Conservation (phyloP, 2,888 invertebrate genomes). For the Rhyacophila evoluta region DNA sequence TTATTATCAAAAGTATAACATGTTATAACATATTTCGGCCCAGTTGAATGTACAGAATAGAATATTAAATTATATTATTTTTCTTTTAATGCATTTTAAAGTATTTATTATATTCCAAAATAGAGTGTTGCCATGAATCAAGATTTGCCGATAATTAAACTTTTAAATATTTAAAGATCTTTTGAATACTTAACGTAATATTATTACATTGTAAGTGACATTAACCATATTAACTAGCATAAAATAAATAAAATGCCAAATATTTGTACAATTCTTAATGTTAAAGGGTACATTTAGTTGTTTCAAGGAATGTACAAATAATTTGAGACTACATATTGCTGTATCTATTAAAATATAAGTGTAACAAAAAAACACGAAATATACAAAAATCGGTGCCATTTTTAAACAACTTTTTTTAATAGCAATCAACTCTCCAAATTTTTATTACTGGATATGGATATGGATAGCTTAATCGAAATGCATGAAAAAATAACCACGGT, state of each 20-base stretch:
- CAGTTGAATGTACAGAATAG: neutral
- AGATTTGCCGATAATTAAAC: neutral
- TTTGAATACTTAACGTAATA: neutral
- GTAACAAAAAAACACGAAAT: neutral
- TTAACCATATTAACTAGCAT: neutral
- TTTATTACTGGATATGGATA: too few species aligned
- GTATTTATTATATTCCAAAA: neutral
- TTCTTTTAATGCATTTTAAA: neutral
- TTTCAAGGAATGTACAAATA: slow-evolving; percentile 1
- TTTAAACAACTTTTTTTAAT: neutral
- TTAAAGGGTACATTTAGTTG: neutral
- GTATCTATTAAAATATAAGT: neutral
- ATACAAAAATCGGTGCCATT: neutral
- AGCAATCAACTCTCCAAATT: too few species aligned
- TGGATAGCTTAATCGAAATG: too few species aligned
- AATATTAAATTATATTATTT: neutral
- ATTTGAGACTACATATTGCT: neutral
- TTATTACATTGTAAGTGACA: neutral
- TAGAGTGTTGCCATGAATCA: neutral
- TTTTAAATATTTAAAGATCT: neutral
- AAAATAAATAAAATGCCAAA: slow-evolving; percentile 21
- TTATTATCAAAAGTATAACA: neutral
- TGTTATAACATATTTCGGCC: too few species aligned
- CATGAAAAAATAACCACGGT: too few species aligned
- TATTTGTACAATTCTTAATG: slow-evolving; percentile 22